Evolutionary conservation across 2,888 invertebrate species (phyloP), one percentile per base, ranked within the genome.

Genomic region (Callyntrura sp.): DNA sequence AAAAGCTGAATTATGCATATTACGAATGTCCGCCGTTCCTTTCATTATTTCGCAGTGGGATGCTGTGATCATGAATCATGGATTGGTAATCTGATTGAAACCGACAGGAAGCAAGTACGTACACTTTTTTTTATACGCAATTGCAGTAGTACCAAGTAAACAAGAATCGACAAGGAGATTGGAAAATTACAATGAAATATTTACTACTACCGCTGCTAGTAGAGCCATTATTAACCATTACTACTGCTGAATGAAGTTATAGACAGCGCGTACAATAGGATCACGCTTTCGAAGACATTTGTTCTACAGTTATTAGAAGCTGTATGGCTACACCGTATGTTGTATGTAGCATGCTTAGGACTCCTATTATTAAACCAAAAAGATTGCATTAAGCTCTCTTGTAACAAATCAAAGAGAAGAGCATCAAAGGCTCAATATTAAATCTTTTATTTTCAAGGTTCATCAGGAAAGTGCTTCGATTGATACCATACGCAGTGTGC

Each of bases 391-490:
- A 65, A 82, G 88, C 82, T 76, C 25, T 43, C 48, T 62, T 73
- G 82, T 68, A 76, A 35, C 88, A 73, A 88, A 88, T 84, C 70
- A 88, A 88, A 65, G 45, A 65, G 78, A 17, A 65, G 45, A 82
- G 87, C n/a, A 82, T 70, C 57, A 88, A 60, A 68, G 35, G 62
- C 83, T 88, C 83, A 76, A 83, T 73, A 88, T 83, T 88, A 35
- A 83, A 88, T 88, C 88, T 88, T 88, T 73, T 14, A 73, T 83
- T 88, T 83, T 88, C 88, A 88, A 83, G 88, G 88, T 88, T 88
- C 76, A 88, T 83, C 88, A 83, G 88, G 83, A 81, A 87, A 87
- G 73, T 82, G 81, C 28, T 45, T 11, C 76, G 48, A 14, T 35
- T 35, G 35, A 25, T 48, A 12, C 45, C 45, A 45, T 48, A 73